Evolutionary conservation across 2,888 invertebrate genomes (phyloP).

Genomic region (Ethmia dodecea): DNA sequence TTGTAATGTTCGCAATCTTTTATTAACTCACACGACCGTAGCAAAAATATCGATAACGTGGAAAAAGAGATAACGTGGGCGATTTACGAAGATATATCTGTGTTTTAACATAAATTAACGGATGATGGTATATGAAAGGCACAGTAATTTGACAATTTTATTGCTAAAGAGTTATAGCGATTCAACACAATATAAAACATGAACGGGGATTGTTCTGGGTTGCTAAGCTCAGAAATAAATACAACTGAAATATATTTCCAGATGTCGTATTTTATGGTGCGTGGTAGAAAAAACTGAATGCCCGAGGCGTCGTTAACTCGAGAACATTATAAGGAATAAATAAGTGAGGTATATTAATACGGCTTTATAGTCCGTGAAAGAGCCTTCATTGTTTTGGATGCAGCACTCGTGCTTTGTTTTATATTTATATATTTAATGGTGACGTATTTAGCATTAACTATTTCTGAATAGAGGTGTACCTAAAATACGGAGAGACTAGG

Average conservation of each 20-base stretch:
- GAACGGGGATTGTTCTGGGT: conserved; percentile 40
- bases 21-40: conserved; percentile 38
- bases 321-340: conserved; percentile 73
- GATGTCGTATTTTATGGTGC: conserved; percentile 67
- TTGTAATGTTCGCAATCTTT: conserved; percentile 47
- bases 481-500: too few relatives aligned
- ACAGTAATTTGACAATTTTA: conserved; percentile 17
- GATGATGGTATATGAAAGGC: conserved; percentile 7
- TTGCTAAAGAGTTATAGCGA: conserved; percentile 20
- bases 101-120: conserved; percentile 14
- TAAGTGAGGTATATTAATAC: conserved; percentile 69
- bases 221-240: conserved; percentile 51
- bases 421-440: conserved; percentile 36
- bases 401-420: conserved; percentile 41
- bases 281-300: conserved; percentile 64
- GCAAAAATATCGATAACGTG: conserved; percentile 35
- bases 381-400: conserved; percentile 60
- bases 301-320: conserved; percentile 68
- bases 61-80: conserved; percentile 28
- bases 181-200: conserved; percentile 32
- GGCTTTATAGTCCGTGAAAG: conserved; percentile 71
- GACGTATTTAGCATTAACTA: conserved; percentile 40
- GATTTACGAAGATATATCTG: conserved; percentile 16
- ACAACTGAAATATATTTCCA: conserved; percentile 47
- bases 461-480: conserved; percentile 28